Evolutionary conservation across 1,140 invertebrate species (phyloP).

Genomic region (Nomia melanderi): DNA sequence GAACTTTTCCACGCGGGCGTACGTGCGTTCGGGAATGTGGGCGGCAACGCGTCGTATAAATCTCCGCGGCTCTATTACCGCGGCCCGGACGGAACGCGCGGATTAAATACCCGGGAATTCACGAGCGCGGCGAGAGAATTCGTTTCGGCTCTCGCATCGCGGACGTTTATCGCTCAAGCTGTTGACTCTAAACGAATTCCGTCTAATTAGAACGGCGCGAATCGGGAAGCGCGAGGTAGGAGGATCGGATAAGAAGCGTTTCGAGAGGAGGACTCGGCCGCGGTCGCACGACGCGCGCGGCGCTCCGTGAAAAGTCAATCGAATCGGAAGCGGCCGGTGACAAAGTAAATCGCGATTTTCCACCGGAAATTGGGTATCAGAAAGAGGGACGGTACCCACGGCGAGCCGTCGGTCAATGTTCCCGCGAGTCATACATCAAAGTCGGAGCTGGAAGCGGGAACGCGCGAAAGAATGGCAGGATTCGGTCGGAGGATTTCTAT

Average conservation of each 20-base stretch:
- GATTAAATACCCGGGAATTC: neutral
- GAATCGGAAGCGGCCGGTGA: conserved; percentile 45
- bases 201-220: too few relatives aligned
- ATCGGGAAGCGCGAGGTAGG: neutral
- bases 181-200: neutral
- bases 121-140: too few relatives aligned
- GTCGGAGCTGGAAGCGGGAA: conserved; percentile 37
- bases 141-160: too few relatives aligned
- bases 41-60: neutral
- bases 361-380: conserved; percentile 58
- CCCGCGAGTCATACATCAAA: conserved; percentile 48
- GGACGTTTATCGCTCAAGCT: too few relatives aligned
- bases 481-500: conserved; percentile 12
- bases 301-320: conserved; percentile 50
- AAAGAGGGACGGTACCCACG: conserved; percentile 47
- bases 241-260: neutral
- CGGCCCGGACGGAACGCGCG: neutral
- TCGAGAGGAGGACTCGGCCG: neutral
- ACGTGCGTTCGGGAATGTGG: neutral
- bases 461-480: conserved; percentile 28
- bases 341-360: conserved; percentile 50
- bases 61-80: neutral
- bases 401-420: conserved; percentile 50
- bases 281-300: too few relatives aligned
- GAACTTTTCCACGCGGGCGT: neutral